Evolutionary conservation across 2,797 vertebrate species (phyloP), one percentile per base, ranked within the genome.

Genomic region (Falco rusticolus): DNA sequence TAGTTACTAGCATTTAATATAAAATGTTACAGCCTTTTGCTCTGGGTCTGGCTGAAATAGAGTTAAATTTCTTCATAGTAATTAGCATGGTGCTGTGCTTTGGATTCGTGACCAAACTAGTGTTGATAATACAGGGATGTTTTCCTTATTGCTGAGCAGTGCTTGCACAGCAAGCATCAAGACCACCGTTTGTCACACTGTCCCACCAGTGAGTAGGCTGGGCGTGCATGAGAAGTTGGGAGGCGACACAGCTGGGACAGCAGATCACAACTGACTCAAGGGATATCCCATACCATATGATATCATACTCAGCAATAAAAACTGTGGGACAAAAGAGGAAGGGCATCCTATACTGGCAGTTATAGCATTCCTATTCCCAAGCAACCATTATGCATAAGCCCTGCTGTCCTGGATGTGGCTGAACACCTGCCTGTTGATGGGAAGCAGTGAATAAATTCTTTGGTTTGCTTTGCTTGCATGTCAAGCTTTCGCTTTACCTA

Each of bases 281-380:
- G 13, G 8, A 47, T 64, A 51, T 59, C 3, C 47, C 24, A 37
- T 9, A 65, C 10, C 5, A 26, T 37, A 34, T 31, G 13, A 24
- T 0, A 1, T 13, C 8, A 0, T 24, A 18, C 7, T 34, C 18
- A 47, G 29, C 41, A 45, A 3, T 33, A 50, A 54, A 68, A 74
- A 6, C 26, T 74, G 34, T 11, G 4, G 10, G 37, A 57, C 21
- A n/a, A 59, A 80, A 63, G 21, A 69, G 13, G 21, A 63, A 75
- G 5, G 5, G 3, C 41, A 43, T 43, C 41, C 41, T 43, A 34
- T 29, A 2, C 43, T 39, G 7, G 33, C 15, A 56, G 34, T 37
- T 33, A 61, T 3, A 14, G 31, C 10, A 45, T 68, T 92, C 50
- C 5, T 50, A 14, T 48, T 92, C 48, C 31, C 18, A 82, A 59